Conservation (phyloP, 2,888 invertebrate species). For the Neria commutata region DNA sequence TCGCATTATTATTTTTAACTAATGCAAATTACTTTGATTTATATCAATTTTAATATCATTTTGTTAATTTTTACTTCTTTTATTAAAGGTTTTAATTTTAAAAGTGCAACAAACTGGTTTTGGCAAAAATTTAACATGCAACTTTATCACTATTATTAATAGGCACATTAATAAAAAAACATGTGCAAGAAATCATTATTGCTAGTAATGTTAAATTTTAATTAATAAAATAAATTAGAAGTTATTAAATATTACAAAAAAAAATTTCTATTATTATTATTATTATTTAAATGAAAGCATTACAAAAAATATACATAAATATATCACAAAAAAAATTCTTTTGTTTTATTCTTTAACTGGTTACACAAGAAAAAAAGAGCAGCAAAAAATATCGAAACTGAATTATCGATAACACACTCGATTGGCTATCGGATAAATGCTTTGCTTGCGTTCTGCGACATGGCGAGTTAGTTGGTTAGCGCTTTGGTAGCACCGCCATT, state of each 20-base stretch:
- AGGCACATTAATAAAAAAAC: conserved; percentile 34
- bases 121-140: conserved; percentile 50
- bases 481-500: too few species aligned
- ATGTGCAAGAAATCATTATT: conserved; percentile 33
- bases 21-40: too few species aligned
- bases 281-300: background rate
- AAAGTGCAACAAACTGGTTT: conserved; percentile 51
- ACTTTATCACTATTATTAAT: too few species aligned
- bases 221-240: conserved; percentile 3
- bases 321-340: conserved; percentile 24
- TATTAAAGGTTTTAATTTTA: conserved; percentile 36
- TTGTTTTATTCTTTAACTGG: conserved; percentile 23
- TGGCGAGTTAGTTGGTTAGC: too few species aligned
- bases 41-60: too few species aligned
- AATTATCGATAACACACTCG: too few species aligned
- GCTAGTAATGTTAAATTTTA: conserved; percentile 13
- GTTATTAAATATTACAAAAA: conserved; percentile 35
- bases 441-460: too few species aligned
- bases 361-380: too few species aligned
- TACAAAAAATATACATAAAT: background rate
- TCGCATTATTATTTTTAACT: conserved; percentile 36
- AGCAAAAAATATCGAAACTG: too few species aligned
- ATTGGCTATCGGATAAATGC: too few species aligned
- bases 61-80: too few species aligned
- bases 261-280: background rate